Evolutionary conservation across 1,140 invertebrate species (phyloP).

Genomic region (Bombus picipes): DNA sequence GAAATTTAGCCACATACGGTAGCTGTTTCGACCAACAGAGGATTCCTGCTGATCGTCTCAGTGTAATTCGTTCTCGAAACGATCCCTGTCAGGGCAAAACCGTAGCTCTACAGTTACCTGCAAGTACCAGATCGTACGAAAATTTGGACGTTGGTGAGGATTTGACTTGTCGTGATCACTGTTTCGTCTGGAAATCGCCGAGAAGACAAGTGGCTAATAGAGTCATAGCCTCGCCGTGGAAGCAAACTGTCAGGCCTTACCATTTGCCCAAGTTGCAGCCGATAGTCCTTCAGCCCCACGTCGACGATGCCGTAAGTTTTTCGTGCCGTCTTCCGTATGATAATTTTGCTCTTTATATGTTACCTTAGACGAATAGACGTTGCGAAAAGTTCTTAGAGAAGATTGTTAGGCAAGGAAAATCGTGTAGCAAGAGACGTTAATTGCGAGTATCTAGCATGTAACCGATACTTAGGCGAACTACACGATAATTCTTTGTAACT

Average conservation of each 20-base stretch:
- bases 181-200: constrained; percentile 67
- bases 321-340: not conserved
- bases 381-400: not conserved
- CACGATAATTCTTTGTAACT: not conserved
- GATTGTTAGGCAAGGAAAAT: not conserved
- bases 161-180: constrained; percentile 68
- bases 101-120: constrained; percentile 4
- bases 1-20: not conserved
- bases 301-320: constrained; percentile 51
- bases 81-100: not conserved
- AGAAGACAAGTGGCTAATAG: constrained; percentile 75
- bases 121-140: constrained; percentile 13
- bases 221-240: constrained; percentile 78
- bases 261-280: constrained; percentile 72
- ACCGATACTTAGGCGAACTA: not conserved
- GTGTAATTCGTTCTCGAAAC: constrained; percentile 27
- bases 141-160: constrained; percentile 59
- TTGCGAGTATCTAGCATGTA: not conserved
- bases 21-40: constrained; percentile 20
- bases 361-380: not conserved
- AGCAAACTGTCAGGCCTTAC: constrained; percentile 73
- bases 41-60: constrained; percentile 2
- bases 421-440: not conserved
- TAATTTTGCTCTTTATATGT: not conserved
- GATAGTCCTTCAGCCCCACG: constrained; percentile 50